Base-by-base conservation (phyloP, 2,113 vertebrate species). In the Kobus ellipsiprymnus region DNA sequence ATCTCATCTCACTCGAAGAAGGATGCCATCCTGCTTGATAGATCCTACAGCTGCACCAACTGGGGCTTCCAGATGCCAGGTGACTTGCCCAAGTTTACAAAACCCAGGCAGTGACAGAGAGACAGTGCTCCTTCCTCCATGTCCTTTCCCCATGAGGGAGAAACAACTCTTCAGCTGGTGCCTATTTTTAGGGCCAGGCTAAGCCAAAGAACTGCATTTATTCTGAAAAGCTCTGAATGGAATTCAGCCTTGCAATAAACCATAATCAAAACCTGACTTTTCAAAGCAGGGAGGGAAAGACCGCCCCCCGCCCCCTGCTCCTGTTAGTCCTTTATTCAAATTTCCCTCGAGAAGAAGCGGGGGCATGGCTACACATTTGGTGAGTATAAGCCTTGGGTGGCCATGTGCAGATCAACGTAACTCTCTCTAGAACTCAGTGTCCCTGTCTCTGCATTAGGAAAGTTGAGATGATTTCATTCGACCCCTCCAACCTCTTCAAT, bases 251-350 rank as follows among this genome's bases (percentile, higher is more conserved):
- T 7, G 2, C 82, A 64, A 84, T 77, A 94, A 95, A 80, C 89
- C 59, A 5, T 91, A 87, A 94, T 94, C 81, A 57, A 95, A 95
- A 64, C 86, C 89, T n/a, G 82, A 29, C 89, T 48, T 29, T 36
- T 16, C 27, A 36, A 80, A 36, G 62, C 30, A 71, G 29, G 14
- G 33, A 52, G 36, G 52, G 48, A 40, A 64, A 19, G 44, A 29
- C 67, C 64, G 0, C 6, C 30, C 15, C 1, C 17, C 6, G 13
- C 33, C 33, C 5, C 25, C 59, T 4, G 5, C 33, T 89, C 83
- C 54, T 13, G n/a, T 9, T 84, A 25, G 67, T 89, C 33, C 55
- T 78, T 54, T 1, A 60, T 21, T n/a, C 95, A 23, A 15, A 50
- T 50, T 54, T 30, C 40, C 87, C 55, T 30, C 0, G 27, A 44